phyloP scores from a whole-genome alignment of 2,113 vertebrate species.

The Pterocles gutturalis region DNA sequence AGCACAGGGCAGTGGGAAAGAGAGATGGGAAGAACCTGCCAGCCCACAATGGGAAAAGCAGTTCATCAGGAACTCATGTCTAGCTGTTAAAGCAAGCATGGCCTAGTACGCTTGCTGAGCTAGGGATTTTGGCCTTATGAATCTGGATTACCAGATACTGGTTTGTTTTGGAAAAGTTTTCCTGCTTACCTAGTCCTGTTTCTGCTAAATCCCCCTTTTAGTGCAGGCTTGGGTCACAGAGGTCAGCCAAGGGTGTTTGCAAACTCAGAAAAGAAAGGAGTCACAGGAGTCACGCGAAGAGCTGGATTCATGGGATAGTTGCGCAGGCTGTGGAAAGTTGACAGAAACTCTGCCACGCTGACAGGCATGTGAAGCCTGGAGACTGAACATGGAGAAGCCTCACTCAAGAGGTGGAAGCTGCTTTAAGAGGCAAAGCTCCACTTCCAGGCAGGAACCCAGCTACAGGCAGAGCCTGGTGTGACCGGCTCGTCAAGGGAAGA shows the following conservation, averaged over 20 bases:
- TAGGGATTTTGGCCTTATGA: neutral
- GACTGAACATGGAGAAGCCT: neutral
- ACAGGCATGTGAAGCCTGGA: neutral
- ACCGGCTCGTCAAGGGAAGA: too few species aligned
- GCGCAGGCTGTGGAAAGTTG: neutral
- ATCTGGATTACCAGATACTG: neutral
- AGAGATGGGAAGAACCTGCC: neutral
- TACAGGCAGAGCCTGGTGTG: neutral
- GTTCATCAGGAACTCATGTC: neutral
- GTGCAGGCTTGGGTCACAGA: neutral
- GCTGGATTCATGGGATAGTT: neutral
- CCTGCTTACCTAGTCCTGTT: neutral
- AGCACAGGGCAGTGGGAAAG: neutral
- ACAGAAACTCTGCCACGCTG: neutral
- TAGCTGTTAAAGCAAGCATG: neutral
- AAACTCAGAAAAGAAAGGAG: neutral
- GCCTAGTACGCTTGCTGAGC: neutral
- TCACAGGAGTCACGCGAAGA: neutral
- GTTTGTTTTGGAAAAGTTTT: neutral
- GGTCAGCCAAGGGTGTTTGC: neutral
- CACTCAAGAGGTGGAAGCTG: neutral
- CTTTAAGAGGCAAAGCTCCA: neutral
- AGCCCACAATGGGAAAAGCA: neutral
- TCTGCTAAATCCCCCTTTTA: neutral
- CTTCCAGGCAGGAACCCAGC: neutral